Evolutionary conservation across 2,797 vertebrate species (phyloP).

Genomic region (Arnoldichthys spilopterus): DNA sequence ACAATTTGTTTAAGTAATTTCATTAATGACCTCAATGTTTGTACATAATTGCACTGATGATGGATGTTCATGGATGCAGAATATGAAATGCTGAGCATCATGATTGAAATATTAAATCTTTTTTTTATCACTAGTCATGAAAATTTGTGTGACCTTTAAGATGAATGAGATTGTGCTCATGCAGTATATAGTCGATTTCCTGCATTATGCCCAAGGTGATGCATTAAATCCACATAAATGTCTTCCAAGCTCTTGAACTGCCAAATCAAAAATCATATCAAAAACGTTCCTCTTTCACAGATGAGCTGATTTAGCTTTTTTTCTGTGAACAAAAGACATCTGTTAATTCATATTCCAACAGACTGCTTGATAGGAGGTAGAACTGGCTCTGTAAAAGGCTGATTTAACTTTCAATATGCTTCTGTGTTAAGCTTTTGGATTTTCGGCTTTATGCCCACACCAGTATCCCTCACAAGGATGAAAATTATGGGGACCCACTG

Average conservation of each 20-base stretch:
- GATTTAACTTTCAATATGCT: constrained; percentile 5
- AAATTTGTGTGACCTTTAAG: neutral
- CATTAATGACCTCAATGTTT: neutral
- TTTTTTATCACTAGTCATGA: neutral
- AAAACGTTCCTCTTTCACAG: neutral
- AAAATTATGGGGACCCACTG: constrained; percentile 19
- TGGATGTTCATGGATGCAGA: neutral
- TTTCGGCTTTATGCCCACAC: constrained; percentile 16
- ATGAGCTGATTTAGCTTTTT: neutral
- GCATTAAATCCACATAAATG: neutral
- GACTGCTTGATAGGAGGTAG: constrained; percentile 20
- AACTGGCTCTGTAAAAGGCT: neutral
- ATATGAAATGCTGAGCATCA: neutral
- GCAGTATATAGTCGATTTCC: neutral
- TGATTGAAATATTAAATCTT: neutral
- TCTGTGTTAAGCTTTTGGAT: neutral
- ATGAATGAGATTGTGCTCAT: neutral
- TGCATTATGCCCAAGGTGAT: neutral
- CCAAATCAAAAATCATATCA: neutral
- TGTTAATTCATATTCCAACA: constrained; percentile 1
- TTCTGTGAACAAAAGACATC: constrained; percentile 9
- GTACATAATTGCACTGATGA: neutral
- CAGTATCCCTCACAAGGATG: constrained; percentile 16
- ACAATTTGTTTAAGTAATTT: neutral
- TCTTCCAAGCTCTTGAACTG: neutral